Evolutionary conservation across 2,797 vertebrate genomes (phyloP), one percentile per base, ranked within the genome.

Genomic region (Dallia pectoralis): DNA sequence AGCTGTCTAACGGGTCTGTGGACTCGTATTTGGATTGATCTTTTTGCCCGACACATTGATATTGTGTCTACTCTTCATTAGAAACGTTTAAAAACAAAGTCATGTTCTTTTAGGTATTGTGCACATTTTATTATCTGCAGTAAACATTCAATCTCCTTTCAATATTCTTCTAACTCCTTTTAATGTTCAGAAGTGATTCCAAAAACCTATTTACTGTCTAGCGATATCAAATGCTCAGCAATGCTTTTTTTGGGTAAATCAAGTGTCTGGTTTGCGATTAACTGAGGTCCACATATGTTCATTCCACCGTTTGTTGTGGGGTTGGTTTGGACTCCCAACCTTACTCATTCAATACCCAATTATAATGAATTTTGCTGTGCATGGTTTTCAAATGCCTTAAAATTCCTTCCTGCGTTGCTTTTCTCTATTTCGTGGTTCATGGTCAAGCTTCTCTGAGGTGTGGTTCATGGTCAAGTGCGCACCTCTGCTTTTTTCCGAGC

Each of bases 381-480:
- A 36, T 29, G 61, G 67, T 80, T 32, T 71, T 59, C 69, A 30
- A 73, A 51, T 53, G 73, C 71, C 67, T 53, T 32, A 33, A 44
- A 65, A 18, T 56, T 9, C 1, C 12, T 36, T 68, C 66, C 69
- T 67, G 69, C 16, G 4, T 30, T 66, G n/a, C 51, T 72, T 33
- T 47, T 16, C 36, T 67, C 63, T 32, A 19, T 63, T 9, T 19
- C 32, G 8, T 8, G 19, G 51, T 53, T 65, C 32, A 12, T 33
- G 66, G 56, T 75, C 78, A 84, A 83, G 79, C 63, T 49, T 70
- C 27, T 68, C 27, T 4, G 49, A 5, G 14, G 16, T 32, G 8
- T 8, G 19, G 51, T 53, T 65, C 32, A 12, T 33, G 66, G 56
- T 75, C 78, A 84, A 83, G 79, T 85, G 74, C 70, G 33, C 32